Evolutionary conservation across 2,797 vertebrate species (phyloP), one percentile per base, ranked within the genome.

Genomic region (Ibycter americanus): DNA sequence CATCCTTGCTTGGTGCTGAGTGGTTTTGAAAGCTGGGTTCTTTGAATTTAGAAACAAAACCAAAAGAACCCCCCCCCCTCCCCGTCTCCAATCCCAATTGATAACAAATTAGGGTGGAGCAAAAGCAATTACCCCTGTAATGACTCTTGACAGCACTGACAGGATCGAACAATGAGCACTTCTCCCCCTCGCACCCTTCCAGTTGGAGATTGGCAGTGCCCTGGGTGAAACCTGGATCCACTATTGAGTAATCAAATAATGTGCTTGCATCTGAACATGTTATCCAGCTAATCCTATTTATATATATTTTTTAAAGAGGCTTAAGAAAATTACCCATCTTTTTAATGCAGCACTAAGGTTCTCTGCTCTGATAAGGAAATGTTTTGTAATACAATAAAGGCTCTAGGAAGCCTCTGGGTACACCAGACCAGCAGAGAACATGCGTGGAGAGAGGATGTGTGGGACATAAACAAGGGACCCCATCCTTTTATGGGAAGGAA

Each of bases 321-420:
- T 98, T 98, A 98, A 98, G 98, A 98, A 98, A 98, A 98, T 98
- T 98, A 98, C 96, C 98, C 95, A 76, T 98, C 97, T 97, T 98
- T 98, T 98, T 97, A 98, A 98, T 98, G 97, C 96, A 97, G 98
- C 97, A 97, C 94, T 97, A 97, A 97, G 97, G 97, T 97, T 98
- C 97, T 98, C 87, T 5, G 88, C 96, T 98, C 96, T 96, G 98
- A 98, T 98, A 98, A 98, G 98, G 97, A 98, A 98, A 98, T 87
- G 95, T 97, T 98, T 96, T 97, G 87, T 98, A 98, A 98, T 98
- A 97, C 55, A 98, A 98, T 98, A 98, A 98, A 97, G 96, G 95
- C 91, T 96, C 96, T 98, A 97, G 97, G 98, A 97, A 98, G 98
- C 98, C 97, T 96, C 97, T 97, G 97, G 97, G 98, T 97, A 96